Base-by-base conservation (phyloP, 2,113 vertebrate genomes). In the Pavo muticus region DNA sequence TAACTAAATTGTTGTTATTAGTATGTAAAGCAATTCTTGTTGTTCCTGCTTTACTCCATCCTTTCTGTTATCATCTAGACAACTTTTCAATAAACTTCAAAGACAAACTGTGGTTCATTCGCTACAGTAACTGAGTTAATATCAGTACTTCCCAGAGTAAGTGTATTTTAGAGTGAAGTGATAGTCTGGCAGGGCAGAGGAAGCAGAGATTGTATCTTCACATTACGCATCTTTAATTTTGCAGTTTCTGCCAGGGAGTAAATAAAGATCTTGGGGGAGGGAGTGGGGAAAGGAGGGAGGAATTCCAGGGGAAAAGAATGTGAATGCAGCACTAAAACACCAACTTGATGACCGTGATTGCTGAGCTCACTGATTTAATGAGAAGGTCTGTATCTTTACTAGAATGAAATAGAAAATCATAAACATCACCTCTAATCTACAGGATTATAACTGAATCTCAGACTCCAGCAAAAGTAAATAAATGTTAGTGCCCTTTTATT, bases 1-100 rank as follows among this genome's bases (percentile, higher is more conserved):
- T 97, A 98, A 93, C 97, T 97, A 97, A 97, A 97, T 96, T 97
- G 95, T 96, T 97, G 93, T 96, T 97, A 96, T 97, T 97, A 96
- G 48, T 94, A 97, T 98, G 95, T 96, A 98, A 98, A 98, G 77
- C 93, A 97, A 97, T 97, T 97, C 97, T 93, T 97, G 71, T 95
- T 96, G 74, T 97, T 96, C 75, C 94, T 96, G 48, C 74, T 94
- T 94, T 92, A 85, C 92, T 94, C 88, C 75, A 85, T 96, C 90
- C 85, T 91, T 88, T 89, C 91, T 63, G 61, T 94, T 95, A 93
- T 94, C 90, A 91, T 96, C 87, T 95, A 87, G 80, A 90, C 69
- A 94, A 88, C 78, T 91, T 93, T 96, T 97, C 95, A 83, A 50
- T 59, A 78, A 70, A 96, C 96, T 97, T 97, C 90, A 98, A 91